phyloP scores from a whole-genome alignment of 2,888 invertebrate species.

The Autographa gamma region DNA sequence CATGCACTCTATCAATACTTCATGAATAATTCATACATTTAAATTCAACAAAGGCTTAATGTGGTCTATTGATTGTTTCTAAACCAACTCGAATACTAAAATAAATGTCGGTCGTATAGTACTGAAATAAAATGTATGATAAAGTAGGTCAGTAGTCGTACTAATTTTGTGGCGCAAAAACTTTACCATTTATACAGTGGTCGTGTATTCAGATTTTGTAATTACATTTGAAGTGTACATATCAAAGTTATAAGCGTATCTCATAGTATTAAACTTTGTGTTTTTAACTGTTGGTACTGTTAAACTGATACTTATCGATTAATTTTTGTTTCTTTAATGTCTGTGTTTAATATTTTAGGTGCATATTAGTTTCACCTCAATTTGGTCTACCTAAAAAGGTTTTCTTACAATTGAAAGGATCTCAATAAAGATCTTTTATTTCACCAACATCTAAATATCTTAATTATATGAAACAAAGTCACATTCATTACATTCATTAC shows the following conservation, averaged over 20 bases:
- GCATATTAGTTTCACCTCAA: too few species aligned
- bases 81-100: conserved; percentile 30
- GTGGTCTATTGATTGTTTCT: conserved; percentile 8
- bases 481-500: too few species aligned
- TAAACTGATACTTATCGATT: too few species aligned
- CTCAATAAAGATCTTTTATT: too few species aligned
- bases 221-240: neutral
- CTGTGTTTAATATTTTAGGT: too few species aligned
- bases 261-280: neutral
- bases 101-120: conserved; percentile 38
- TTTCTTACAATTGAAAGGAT: too few species aligned
- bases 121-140: conserved; percentile 33
- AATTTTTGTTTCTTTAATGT: too few species aligned
- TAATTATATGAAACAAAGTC: too few species aligned
- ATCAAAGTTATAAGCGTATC: neutral
- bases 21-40: neutral
- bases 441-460: too few species aligned
- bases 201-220: conserved; percentile 4
- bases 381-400: too few species aligned
- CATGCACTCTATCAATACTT: neutral
- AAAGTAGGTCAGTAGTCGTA: conserved; percentile 12
- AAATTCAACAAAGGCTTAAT: neutral
- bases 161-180: conserved; percentile 36
- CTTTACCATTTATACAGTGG: conserved; percentile 13
- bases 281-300: neutral